A percentile compares a stretch with the other conserved stretches of the same genome.
phyloP scores from a whole-genome alignment of 2,797 vertebrate genomes.

The Hydrolagus colliei region DNA sequence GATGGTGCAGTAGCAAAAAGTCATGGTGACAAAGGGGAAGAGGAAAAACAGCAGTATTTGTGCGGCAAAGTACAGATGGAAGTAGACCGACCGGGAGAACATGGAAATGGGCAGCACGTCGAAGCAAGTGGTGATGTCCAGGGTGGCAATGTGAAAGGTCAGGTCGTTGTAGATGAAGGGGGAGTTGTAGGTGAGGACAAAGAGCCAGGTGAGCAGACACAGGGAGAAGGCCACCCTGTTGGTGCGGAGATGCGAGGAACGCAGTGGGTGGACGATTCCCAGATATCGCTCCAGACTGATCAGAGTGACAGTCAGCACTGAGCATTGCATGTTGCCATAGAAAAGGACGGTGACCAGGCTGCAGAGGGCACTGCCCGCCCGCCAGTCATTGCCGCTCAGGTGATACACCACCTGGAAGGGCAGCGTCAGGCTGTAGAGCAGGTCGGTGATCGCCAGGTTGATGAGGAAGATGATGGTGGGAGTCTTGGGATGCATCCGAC shows the following conservation, averaged over 20 bases:
- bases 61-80: conserved; percentile 37
- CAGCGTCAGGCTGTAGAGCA: conserved; percentile 30
- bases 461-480: conserved; percentile 36
- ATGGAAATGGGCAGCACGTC: conserved; percentile 36
- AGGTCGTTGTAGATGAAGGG: conserved; percentile 36
- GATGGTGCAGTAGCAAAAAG: conserved; percentile 43
- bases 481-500: conserved; percentile 34
- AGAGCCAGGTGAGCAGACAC: conserved; percentile 36
- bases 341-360: conserved; percentile 32
- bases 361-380: not conserved
- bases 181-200: conserved; percentile 38
- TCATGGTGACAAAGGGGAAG: conserved; percentile 33
- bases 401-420: conserved; percentile 40
- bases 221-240: conserved; percentile 28
- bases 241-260: conserved; percentile 29
- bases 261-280: conserved; percentile 35
- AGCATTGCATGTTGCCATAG: conserved; percentile 41
- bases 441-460: conserved; percentile 36
- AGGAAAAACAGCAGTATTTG: conserved; percentile 38
- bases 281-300: conserved; percentile 40
- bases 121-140: conserved; percentile 40
- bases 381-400: conserved; percentile 33
- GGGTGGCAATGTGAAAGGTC: conserved; percentile 14
- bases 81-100: conserved; percentile 30
- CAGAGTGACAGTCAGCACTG: conserved; percentile 36